Evolutionary conservation across 2,888 invertebrate species (phyloP), one percentile per base, ranked within the genome.

Genomic region (Torymus tubicola): DNA sequence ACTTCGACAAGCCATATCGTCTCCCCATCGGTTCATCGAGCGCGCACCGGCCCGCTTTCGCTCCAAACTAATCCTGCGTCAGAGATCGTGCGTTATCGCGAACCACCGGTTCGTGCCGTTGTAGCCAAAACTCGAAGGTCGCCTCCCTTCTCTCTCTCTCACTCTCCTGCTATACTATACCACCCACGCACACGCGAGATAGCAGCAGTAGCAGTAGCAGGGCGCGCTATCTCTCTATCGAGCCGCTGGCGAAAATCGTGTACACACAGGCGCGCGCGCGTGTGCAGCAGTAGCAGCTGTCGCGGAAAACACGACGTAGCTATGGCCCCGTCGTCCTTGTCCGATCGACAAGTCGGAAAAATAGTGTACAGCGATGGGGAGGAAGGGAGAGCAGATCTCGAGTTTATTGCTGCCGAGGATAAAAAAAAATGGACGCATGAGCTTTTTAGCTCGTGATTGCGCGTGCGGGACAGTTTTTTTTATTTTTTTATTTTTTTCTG

Each of bases 1-100:
- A 42, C 42, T 16, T 68, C 21, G 52, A 21, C 55, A 52, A 55
- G 55, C 21, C 11, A 14, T 16, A 52, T 65, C 24, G 65, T 5
- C 10, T 21, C 13, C 50, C 12, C 10, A 24, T 11, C 11, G 16
- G 58, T 63, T 55, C 50, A 18, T 2, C 8, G 61, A 53, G 21
- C 69, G 80, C 13, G 31, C 31, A 31, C 42, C 42, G 42, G 42
- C 42, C 42, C 42, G 42, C 42, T 42, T 42, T 42, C 8, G 42
- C 42, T 18, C 65, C 55, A 50, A 84, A 80, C 81, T 83, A 83
- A 83, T 84, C 71, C 73, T 65, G 81, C 64, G 80, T 81, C 82
- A 82, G 83, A 78, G 83, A 81, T 82, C 83, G 83, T 78, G 77
- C 78, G 82, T 83, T 84, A 84, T 83, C 81, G 74, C 81, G 63